phyloP scores from a whole-genome alignment of 2,888 invertebrate species.

The Drosophila multiciliata region DNA sequence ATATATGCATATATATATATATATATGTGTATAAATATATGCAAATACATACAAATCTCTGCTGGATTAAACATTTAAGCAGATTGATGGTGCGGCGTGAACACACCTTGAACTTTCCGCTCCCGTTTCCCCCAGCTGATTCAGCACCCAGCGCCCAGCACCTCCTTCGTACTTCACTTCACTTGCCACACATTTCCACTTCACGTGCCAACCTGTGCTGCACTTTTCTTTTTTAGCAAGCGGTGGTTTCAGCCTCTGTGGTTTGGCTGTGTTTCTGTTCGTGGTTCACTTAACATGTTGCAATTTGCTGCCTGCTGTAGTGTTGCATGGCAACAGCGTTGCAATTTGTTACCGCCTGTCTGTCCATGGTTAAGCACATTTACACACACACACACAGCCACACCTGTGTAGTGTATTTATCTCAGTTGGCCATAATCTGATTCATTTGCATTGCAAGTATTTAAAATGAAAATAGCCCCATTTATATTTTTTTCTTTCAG shows the following conservation, averaged over 20 bases:
- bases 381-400: neutral
- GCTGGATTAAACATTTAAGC: conserved; percentile 78
- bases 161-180: conserved; percentile 8
- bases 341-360: conserved; percentile 52
- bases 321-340: conserved; percentile 30
- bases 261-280: conserved; percentile 15
- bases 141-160: neutral
- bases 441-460: conserved; percentile 22
- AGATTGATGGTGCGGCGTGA: conserved; percentile 70
- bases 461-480: neutral
- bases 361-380: conserved; percentile 54
- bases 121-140: neutral
- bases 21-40: conserved; percentile 14
- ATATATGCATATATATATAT: conserved; percentile 11
- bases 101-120: conserved; percentile 71
- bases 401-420: conserved; percentile 25
- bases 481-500: conserved; percentile 23
- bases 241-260: conserved; percentile 42
- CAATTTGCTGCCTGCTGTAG: conserved; percentile 6
- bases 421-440: conserved; percentile 29
- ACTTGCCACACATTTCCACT: conserved; percentile 43
- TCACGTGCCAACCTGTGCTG: conserved; percentile 48
- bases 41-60: conserved; percentile 63
- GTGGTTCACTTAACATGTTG: conserved; percentile 41
- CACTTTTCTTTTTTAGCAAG: conserved; percentile 20